These are phyloP conservation scores for Galerucella pusilla DNA, from an alignment of 2,888 invertebrate species.

Conservation along the genomic window DNA sequence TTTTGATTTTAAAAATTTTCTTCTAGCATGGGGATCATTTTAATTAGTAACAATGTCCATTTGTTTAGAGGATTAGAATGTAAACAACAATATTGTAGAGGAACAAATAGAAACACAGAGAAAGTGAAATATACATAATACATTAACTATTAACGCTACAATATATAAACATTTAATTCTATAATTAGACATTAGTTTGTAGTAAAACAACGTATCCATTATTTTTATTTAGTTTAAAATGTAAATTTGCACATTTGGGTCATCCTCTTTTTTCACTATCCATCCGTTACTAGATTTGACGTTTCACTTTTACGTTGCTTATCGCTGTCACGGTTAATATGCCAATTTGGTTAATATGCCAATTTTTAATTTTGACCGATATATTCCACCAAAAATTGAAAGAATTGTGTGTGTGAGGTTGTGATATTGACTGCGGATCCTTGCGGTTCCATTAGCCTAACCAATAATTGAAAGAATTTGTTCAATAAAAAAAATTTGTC, in stretches of 20 bases:
- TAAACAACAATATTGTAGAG: neutral
- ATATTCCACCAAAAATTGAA: neutral
- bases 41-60: no score
- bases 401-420: no score
- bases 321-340: neutral
- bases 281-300: neutral
- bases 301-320: constrained; percentile 7
- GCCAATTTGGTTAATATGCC: neutral
- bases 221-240: constrained; percentile 6
- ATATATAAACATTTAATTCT: neutral
- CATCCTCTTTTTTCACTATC: constrained; percentile 8
- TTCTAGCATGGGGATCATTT: no score
- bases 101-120: neutral
- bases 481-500: no score
- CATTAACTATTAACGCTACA: neutral
- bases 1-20: no score
- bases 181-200: neutral
- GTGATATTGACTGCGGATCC: no score
- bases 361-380: neutral
- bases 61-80: no score
- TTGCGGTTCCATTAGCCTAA: no score
- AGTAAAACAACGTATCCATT: constrained; percentile 3
- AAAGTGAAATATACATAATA: neutral
- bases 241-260: constrained; percentile 7
- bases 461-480: no score